Percentiles rank a stretch among this genome's conserved stretches.
phyloP scores from a whole-genome alignment of 2,888 invertebrate genomes.

The Drepana falcataria region DNA sequence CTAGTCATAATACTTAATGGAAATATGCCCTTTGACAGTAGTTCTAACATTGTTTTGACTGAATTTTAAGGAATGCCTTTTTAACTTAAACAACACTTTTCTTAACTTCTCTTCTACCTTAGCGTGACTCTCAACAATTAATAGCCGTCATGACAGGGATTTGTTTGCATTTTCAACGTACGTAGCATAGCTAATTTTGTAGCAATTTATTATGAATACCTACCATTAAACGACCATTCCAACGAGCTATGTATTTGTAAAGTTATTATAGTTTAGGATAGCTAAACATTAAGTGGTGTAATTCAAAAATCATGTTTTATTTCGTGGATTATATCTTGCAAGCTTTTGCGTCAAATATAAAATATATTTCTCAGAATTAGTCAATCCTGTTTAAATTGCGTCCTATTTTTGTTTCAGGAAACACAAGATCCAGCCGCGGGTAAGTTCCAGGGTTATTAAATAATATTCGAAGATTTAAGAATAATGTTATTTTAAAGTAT shows the following conservation, averaged over 20 bases:
- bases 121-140: background rate
- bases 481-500: no score
- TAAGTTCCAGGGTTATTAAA: constrained; percentile 32
- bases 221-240: background rate
- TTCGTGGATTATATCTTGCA: constrained; percentile 35
- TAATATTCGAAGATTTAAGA: constrained; percentile 4
- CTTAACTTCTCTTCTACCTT: background rate
- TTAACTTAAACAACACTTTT: background rate
- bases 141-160: constrained; percentile 1
- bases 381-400: no score
- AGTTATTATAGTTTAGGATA: background rate
- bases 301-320: constrained; percentile 8
- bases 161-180: background rate
- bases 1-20: no score
- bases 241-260: background rate
- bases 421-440: constrained; percentile 55
- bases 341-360: constrained; percentile 36
- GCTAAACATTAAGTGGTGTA: background rate
- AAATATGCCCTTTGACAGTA: no score
- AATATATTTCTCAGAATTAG: constrained; percentile 14
- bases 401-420: constrained; percentile 61
- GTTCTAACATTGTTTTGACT: no score
- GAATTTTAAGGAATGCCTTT: background rate
- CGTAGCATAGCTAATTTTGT: background rate
- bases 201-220: background rate